Conservation (phyloP, 2,113 vertebrate genomes). For the Coptodon rendalli region DNA sequence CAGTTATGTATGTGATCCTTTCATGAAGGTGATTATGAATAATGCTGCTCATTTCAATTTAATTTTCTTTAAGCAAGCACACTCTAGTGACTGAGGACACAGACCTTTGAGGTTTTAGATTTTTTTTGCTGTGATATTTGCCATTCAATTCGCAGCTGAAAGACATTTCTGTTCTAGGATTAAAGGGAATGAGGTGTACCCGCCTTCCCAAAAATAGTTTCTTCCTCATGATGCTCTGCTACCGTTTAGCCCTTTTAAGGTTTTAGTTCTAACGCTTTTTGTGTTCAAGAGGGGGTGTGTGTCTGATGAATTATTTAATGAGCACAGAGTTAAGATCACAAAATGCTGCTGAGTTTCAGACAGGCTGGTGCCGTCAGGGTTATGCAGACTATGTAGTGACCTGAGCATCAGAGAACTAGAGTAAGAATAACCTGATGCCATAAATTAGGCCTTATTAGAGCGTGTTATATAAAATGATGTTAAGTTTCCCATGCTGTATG, state of each 20-base stretch:
- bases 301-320: conserved; percentile 55
- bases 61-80: neutral
- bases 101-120: neutral
- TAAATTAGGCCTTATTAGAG: neutral
- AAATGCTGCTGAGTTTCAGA: conserved; percentile 41
- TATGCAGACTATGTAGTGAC: neutral
- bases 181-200: neutral
- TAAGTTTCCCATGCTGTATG: neutral
- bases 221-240: neutral
- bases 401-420: neutral
- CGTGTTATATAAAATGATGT: neutral
- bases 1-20: neutral
- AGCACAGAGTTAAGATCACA: conserved; percentile 45
- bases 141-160: neutral
- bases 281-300: conserved; percentile 1
- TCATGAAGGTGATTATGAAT: neutral
- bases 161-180: neutral
- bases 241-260: conserved; percentile 25
- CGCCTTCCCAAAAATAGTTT: conserved; percentile 7
- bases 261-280: conserved; percentile 39
- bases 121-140: neutral
- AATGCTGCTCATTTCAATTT: neutral
- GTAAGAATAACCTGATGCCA: neutral
- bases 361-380: conserved; percentile 16
- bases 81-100: neutral